These are phyloP conservation scores for Holothuria scabra DNA, from an alignment of 53 echinoderm and acorn worm species.

Conservation along the genomic window DNA sequence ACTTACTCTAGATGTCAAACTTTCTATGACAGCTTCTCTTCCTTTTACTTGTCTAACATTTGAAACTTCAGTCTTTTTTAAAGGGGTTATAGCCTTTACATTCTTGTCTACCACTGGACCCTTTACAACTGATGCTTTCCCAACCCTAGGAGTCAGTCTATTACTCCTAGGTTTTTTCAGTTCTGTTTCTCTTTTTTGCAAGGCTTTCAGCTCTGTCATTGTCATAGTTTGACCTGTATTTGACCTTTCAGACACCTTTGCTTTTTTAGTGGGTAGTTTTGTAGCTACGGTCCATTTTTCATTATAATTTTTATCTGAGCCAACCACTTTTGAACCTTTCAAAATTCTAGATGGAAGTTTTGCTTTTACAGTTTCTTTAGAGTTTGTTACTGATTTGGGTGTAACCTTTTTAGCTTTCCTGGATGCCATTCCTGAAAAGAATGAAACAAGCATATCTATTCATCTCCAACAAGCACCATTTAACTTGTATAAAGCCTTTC, in stretches of 20 bases:
- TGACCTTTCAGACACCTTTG: not conserved
- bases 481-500: no score
- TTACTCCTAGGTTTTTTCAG: conserved; percentile 1
- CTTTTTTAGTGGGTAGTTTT: not conserved
- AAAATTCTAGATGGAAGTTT: not conserved
- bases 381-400: no score
- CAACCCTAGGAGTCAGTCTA: not conserved
- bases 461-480: no score
- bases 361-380: no score
- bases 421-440: no score
- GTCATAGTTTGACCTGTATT: not conserved
- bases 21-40: no score
- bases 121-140: not conserved
- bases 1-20: no score
- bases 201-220: not conserved
- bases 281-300: not conserved
- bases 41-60: no score
- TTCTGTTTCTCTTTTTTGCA: not conserved
- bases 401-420: no score
- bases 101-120: not conserved
- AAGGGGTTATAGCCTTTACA: not conserved
- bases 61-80: no score
- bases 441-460: no score
- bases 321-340: not conserved
- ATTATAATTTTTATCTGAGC: not conserved